A percentile compares a stretch with the other conserved stretches of the same genome.
These are phyloP conservation scores for Artemia franciscana DNA, from an alignment of 1,140 invertebrate species.

Conservation along the genomic window DNA sequence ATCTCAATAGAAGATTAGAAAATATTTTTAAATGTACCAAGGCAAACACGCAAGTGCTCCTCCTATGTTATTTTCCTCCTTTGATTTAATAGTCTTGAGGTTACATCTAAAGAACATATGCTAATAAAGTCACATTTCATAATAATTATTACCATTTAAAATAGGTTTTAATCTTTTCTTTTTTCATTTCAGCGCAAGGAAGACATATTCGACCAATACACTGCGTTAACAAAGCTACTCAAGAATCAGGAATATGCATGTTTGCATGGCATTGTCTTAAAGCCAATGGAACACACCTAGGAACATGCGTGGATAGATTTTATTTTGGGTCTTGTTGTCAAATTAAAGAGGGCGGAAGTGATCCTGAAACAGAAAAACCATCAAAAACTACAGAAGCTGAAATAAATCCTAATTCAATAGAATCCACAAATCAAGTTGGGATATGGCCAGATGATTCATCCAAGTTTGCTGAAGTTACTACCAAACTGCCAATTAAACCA, in stretches of 20 bases:
- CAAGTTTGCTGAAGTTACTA: background rate
- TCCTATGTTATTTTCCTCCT: too few species aligned
- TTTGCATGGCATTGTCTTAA: constrained; percentile 79
- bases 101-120: too few species aligned
- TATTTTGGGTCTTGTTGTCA: constrained; percentile 70
- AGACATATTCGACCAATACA: constrained; percentile 65
- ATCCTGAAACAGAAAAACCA: background rate
- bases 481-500: too few species aligned
- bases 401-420: background rate
- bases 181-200: constrained; percentile 34
- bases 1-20: too few species aligned
- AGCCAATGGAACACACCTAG: constrained; percentile 65
- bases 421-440: background rate
- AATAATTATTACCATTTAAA: too few species aligned
- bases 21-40: too few species aligned
- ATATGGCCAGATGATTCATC: background rate
- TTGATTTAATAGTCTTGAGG: too few species aligned
- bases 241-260: constrained; percentile 67
- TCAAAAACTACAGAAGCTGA: background rate
- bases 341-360: background rate
- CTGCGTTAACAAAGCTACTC: constrained; percentile 50
- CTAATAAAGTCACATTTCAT: too few species aligned
- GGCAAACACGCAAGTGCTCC: too few species aligned
- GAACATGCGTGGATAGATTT: constrained; percentile 72
- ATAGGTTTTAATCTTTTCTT: too few species aligned